Evolutionary conservation across 2,888 invertebrate genomes (phyloP), one percentile per base, ranked within the genome.

Genomic region (Sisyra nigra): DNA sequence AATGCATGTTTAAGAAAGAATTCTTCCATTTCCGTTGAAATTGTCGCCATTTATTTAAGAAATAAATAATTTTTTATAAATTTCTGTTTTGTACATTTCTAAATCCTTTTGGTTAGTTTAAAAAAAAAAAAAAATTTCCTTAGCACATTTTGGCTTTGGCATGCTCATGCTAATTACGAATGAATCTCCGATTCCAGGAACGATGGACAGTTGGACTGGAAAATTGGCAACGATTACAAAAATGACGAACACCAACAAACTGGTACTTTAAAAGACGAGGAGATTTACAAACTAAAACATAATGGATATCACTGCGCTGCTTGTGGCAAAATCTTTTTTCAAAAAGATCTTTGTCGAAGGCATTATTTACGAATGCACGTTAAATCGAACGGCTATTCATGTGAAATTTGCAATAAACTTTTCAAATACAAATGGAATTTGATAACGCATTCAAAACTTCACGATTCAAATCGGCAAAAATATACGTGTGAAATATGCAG

Each of bases 401-500:
- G 52, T 34, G 36, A n/a, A 6, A 18, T 40, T 8, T 52, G 52
- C 35, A 14, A 43, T 17, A 48, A 46, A 34, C 41, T 35, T 3
- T 50, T 50, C 42, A 46, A 49, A 39, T 45, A 44, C 36, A 43
- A 45, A 7, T 41, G 42, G 34, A 40, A 40, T n/a, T 42, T 49
- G 19, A 34, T 36, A 40, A 46, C 47, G 24, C 52, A 53, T 40
- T 47, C 30, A n/a, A 38, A 43, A 38, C 13, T 43, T n/a, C 62
- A 61, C 44, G 61, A 62, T 51, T 57, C 58, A 34, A 60, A 61
- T 48, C 60, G 59, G 50, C 62, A 61, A 52, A 31, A 38, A 13
- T 61, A 57, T 48, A 59, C 61, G 52, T 62, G 62, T 49, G 59
- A 59, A 48, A 60, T 60, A 48, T 62, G 62, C 53, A 61, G 60